Evolutionary conservation across 1,140 invertebrate genomes (phyloP), one percentile per base, ranked within the genome.

Genomic region (Listronotus bonariensis): DNA sequence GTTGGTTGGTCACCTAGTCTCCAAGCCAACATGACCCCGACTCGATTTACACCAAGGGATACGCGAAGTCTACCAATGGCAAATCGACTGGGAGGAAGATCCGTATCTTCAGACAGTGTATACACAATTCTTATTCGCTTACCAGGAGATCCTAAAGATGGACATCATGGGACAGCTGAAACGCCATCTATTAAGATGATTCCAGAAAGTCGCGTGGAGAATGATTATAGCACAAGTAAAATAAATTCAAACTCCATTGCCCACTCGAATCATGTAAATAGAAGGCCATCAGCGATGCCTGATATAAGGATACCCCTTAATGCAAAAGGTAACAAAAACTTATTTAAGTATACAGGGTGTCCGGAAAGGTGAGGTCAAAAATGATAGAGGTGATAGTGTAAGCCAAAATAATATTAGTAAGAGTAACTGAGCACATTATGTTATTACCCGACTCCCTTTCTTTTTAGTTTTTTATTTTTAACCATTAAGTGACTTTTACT

Each of bases 81-180:
- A 7, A 80, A 76, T 57, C 79, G 79, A 15, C 69, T 83, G 31
- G 82, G 83, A 8, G 82, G 83, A 10, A 84, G 87, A 62, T 89
- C 88, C 4, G 82, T 86, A 10, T 89, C 88, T 26, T 87, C 84
- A 57, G 88, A 90, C 67, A 89, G 87, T 40, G 89, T 97, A 7
- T 97, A 96, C 82, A 97, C 95, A 52, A 97, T 97, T 74, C 79
- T 97, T 59, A 97, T 97, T 68, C 84, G 89, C 70, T 80, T 97
- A 67, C 93, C 93, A 5, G 74, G 74, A 12, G 77, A 79, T 42
- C 85, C 86, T 1, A 83, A 85, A 40, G 77, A 81, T 45, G 82
- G 83, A 74, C 73, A 77, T 64, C 74, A 76, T 62, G 77, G 72
- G 6, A 73, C 75, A 15, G 74, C 76, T 69, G 79, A 80, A 56